These are phyloP conservation scores for Kryphioiulus occultus DNA, from an alignment of 2,888 invertebrate species.

Conservation along the genomic window DNA sequence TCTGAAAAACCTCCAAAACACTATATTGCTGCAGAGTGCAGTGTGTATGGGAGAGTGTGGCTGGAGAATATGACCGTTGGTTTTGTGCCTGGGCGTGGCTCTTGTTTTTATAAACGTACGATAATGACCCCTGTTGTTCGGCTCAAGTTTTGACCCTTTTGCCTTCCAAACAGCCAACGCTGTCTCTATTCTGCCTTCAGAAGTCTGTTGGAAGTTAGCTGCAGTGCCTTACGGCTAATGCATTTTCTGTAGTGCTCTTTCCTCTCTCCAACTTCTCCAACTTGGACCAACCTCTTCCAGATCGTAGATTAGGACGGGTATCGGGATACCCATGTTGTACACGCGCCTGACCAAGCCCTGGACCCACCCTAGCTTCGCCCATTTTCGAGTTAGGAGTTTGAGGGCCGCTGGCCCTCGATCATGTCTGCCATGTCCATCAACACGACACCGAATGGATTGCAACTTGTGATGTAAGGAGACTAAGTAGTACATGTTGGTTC, in stretches of 20 bases:
- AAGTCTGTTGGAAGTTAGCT: not conserved
- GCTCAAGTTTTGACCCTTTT: conserved; percentile 32
- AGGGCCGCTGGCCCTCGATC: not conserved
- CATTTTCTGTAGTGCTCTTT: conserved; percentile 17
- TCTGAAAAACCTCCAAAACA: not conserved
- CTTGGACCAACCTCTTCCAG: conserved; percentile 1
- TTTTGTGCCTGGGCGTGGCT: conserved; percentile 17
- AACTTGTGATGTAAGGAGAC: no score
- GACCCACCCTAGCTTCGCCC: not conserved
- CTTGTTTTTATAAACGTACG: conserved; percentile 13
- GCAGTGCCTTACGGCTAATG: conserved; percentile 36
- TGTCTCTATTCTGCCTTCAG: not conserved
- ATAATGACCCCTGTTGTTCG: conserved; percentile 38
- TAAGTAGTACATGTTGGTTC: no score
- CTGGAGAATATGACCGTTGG: conserved; percentile 31
- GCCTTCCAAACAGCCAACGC: not conserved
- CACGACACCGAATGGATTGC: no score
- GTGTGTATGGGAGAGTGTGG: no score
- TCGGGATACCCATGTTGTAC: not conserved
- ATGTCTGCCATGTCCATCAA: not conserved
- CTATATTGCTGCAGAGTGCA: no score
- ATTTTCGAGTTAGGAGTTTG: not conserved
- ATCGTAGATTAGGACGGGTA: conserved; percentile 8
- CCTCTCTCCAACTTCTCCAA: no score
- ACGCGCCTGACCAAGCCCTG: conserved; percentile 32